Base-by-base conservation (phyloP, 2,888 invertebrate genomes). In the Fragum whitleyi region DNA sequence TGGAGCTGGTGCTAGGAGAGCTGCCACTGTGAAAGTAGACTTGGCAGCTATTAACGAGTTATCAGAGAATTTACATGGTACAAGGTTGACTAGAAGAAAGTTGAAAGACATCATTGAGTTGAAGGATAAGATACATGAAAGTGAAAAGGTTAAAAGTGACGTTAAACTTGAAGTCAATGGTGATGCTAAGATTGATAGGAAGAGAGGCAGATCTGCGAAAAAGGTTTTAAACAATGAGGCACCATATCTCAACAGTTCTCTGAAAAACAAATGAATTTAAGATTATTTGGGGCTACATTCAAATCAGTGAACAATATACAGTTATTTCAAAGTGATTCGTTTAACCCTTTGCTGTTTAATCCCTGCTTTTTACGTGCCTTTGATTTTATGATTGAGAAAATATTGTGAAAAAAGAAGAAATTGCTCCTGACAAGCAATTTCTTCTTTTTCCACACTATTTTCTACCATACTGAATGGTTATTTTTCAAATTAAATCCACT, bases 141-240 rank as follows among this genome's bases (percentile, higher is more conserved):
- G 47, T n/a, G 32, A 32, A n/a, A 32, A 32, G 9, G 32, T 28
- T 32, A n/a, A 32, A 32, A 16, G 9, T 6, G 29, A 61, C 19
- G 62, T 62, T 0, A 32, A 62, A 36, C 9, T 6, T 62, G 65
- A 21, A 26, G 23, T 42, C 0, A 65, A 65, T 23, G 65, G 65
- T 1, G 32, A 26, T 1, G n/a, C 11, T 23, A 65, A 42, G n/a
- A n/a, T 42, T 9, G 36, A 16, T 23, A 32, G 39, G 9, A 65
- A 65, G 29, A 65, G 42, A 23, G 42, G 42, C 7, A 65, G 42
- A 65, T 42, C 65, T 42, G 65, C 65, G 0, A 23, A 42, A 42
- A 39, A 21, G 23, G 65, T 65, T 42, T 36, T 65, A 9, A 23
- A 65, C 42, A 65, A 65, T 39, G 65, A 65, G 39, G 65, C 65